A percentile compares a stretch with the other conserved stretches of the same genome.
phyloP scores from a whole-genome alignment of 2,797 vertebrate genomes.

The Varecia variegata region DNA sequence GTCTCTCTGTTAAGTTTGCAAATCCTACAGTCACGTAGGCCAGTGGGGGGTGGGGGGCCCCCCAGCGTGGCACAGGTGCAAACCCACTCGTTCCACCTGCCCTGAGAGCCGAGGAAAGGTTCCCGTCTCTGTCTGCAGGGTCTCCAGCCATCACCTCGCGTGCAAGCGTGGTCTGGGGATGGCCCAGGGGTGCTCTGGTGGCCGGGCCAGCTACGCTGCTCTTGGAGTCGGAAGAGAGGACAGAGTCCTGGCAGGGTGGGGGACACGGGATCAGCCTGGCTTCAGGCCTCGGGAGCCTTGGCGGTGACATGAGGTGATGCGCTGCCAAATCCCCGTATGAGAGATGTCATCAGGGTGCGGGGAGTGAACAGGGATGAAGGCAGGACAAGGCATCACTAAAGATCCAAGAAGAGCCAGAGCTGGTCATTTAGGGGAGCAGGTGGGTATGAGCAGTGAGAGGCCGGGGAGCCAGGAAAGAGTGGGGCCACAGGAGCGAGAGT shows the following conservation, averaged over 20 bases:
- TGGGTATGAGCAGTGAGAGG: background rate
- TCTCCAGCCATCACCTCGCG: fast-evolving
- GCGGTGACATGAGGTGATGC: fast-evolving
- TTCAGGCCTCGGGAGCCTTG: background rate
- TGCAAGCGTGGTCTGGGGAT: background rate
- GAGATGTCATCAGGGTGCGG: background rate
- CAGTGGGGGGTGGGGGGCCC: too few relatives aligned
- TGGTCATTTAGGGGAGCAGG: too few relatives aligned
- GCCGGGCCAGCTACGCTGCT: background rate
- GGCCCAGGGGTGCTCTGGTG: fast-evolving
- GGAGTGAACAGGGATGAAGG: background rate
- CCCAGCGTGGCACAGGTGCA: fast-evolving
- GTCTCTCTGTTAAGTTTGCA: background rate
- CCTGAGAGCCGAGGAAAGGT: background rate
- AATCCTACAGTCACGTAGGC: background rate
- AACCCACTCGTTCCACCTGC: background rate
- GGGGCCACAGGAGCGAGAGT: background rate
- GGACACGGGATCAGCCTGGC: fast-evolving
- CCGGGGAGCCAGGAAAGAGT: too few relatives aligned
- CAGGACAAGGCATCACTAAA: background rate
- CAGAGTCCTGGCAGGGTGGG: background rate
- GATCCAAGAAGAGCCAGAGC: fast-evolving
- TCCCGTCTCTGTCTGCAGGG: fast-evolving
- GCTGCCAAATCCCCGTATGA: background rate
- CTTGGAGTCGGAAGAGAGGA: background rate